These are phyloP conservation scores for Zonotrichia albicollis DNA, from an alignment of 2,797 vertebrate genomes.

Conservation along the genomic window DNA sequence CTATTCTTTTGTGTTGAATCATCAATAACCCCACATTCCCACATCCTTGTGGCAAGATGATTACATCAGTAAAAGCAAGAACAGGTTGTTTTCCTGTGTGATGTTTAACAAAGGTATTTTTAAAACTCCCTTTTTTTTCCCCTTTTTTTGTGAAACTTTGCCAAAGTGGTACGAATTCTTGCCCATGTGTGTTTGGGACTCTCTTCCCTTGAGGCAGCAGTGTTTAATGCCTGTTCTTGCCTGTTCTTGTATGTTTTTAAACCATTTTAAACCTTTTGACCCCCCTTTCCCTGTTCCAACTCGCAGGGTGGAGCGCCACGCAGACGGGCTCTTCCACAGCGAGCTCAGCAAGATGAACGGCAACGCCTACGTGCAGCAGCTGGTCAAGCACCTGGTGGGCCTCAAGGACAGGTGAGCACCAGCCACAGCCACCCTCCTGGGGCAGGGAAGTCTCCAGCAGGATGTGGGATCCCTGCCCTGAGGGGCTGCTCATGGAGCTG, in stretches of 20 bases:
- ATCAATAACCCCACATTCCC: neutral
- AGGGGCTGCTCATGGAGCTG: neutral
- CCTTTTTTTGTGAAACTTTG: neutral
- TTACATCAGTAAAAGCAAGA: neutral
- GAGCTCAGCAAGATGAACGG: slow-evolving; percentile 75
- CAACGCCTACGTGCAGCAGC: slow-evolving; percentile 53
- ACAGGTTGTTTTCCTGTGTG: neutral
- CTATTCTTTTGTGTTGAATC: neutral
- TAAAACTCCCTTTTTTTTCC: neutral
- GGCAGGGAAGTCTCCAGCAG: accelerated
- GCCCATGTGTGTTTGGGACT: neutral
- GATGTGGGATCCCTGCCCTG: neutral
- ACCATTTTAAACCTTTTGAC: neutral
- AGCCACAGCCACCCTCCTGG: neutral
- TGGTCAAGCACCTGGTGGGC: slow-evolving; percentile 70
- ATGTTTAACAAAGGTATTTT: neutral
- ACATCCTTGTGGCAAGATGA: neutral
- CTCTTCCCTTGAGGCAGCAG: neutral
- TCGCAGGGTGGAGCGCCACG: slow-evolving; percentile 53
- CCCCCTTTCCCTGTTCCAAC: neutral
- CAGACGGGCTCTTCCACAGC: slow-evolving; percentile 72
- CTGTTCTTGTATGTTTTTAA: neutral
- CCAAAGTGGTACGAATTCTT: neutral
- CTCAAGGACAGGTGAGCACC: slow-evolving; percentile 53
- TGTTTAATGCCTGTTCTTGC: neutral